Conservation (phyloP, 2,888 invertebrate genomes). For the Muscina levida region DNA sequence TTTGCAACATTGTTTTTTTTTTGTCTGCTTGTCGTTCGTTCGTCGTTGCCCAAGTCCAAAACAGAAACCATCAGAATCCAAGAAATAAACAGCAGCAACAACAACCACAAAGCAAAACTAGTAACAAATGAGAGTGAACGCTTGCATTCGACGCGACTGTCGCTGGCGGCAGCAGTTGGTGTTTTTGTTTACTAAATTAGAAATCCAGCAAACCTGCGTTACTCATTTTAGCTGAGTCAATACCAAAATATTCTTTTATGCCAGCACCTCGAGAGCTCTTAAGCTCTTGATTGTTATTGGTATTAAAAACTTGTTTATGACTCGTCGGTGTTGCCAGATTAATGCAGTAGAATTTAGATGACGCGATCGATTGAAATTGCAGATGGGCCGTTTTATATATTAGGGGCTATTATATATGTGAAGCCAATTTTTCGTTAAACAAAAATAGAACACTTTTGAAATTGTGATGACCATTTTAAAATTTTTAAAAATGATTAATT, state of each 20-base stretch:
- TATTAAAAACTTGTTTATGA: not conserved
- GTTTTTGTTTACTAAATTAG: slow-evolving; percentile 1
- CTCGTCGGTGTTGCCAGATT: not conserved
- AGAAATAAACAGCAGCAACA: slow-evolving; percentile 18
- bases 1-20: slow-evolving; percentile 60
- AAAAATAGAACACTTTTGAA: no score
- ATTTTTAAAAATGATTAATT: no score
- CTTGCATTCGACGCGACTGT: not conserved
- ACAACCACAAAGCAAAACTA: slow-evolving; percentile 30
- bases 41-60: no score
- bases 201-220: slow-evolving; percentile 37
- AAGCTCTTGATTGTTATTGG: not conserved
- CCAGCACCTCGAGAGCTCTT: not conserved
- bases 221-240: not conserved
- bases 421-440: no score
- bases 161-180: slow-evolving; percentile 2
- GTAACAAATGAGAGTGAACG: slow-evolving; percentile 45
- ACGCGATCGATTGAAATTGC: no score
- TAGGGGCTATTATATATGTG: no score
- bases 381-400: no score
- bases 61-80: not conserved
- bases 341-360: no score
- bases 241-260: no score
- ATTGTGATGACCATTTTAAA: no score
- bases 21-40: slow-evolving; percentile 23